Conservation (phyloP, 2,797 vertebrate species). For the Eremophila alpestris region DNA sequence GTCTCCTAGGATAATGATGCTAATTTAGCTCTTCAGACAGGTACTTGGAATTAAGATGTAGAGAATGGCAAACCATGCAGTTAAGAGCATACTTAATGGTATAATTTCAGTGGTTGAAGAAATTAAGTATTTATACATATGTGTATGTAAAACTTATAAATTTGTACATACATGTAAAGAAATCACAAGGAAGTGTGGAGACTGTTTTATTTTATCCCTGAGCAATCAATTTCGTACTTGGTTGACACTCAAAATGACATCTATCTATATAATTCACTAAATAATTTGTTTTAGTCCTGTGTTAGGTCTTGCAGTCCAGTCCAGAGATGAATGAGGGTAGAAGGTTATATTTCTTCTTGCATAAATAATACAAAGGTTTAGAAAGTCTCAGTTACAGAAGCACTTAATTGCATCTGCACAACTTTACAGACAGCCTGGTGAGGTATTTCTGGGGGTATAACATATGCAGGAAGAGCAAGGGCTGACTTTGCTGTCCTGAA, state of each 20-base stretch:
- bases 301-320: background rate
- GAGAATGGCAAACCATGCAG: background rate
- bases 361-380: conserved; percentile 48
- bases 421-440: background rate
- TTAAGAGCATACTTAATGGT: background rate
- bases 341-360: conserved; percentile 36
- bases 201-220: background rate
- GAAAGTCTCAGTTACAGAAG: conserved; percentile 18
- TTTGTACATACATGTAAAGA: background rate
- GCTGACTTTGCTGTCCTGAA: background rate
- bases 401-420: background rate
- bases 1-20: background rate
- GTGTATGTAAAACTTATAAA: background rate
- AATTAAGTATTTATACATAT: background rate
- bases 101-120: background rate
- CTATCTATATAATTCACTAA: background rate
- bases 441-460: background rate
- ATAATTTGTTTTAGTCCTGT: background rate
- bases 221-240: background rate
- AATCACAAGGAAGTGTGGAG: background rate
- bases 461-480: background rate
- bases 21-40: background rate
- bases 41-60: background rate
- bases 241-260: background rate
- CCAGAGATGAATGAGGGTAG: background rate